These are phyloP conservation scores for Lindbergichthys nudifrons DNA, from an alignment of 2,797 vertebrate genomes.

Conservation along the genomic window DNA sequence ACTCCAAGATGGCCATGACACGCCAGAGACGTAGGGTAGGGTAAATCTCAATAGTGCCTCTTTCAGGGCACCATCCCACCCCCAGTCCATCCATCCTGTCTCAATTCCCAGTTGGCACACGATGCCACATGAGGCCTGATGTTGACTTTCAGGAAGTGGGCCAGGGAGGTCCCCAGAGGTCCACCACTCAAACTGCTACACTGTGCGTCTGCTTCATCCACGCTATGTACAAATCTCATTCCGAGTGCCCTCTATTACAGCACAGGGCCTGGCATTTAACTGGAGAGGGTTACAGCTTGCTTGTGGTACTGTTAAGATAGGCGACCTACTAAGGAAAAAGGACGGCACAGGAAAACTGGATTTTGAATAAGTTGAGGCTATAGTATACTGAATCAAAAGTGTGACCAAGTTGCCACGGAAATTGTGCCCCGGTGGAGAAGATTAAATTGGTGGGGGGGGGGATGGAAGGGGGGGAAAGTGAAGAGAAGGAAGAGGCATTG, in stretches of 20 bases:
- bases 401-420: constrained; percentile 59
- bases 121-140: constrained; percentile 67
- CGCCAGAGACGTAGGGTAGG: constrained; percentile 18
- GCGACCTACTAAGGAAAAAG: constrained; percentile 66
- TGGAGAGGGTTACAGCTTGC: constrained; percentile 28
- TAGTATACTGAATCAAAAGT: constrained; percentile 64
- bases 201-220: constrained; percentile 21
- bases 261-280: constrained; percentile 30
- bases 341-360: constrained; percentile 44
- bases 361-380: constrained; percentile 63
- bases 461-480: not conserved
- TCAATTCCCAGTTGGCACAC: constrained; percentile 60
- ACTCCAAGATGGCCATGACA: constrained; percentile 25
- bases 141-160: constrained; percentile 64
- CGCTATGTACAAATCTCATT: constrained; percentile 35
- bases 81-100: constrained; percentile 32
- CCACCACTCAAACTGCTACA: constrained; percentile 15
- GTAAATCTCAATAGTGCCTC: constrained; percentile 26
- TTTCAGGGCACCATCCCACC: constrained; percentile 26
- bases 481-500: not conserved
- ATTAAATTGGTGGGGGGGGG: constrained; percentile 18
- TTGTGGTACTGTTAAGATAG: constrained; percentile 42
- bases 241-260: constrained; percentile 35
- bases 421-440: constrained; percentile 58
- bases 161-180: constrained; percentile 57